Base-by-base conservation (phyloP, 2,888 invertebrate genomes). In the Steinernema carpocapsae region DNA sequence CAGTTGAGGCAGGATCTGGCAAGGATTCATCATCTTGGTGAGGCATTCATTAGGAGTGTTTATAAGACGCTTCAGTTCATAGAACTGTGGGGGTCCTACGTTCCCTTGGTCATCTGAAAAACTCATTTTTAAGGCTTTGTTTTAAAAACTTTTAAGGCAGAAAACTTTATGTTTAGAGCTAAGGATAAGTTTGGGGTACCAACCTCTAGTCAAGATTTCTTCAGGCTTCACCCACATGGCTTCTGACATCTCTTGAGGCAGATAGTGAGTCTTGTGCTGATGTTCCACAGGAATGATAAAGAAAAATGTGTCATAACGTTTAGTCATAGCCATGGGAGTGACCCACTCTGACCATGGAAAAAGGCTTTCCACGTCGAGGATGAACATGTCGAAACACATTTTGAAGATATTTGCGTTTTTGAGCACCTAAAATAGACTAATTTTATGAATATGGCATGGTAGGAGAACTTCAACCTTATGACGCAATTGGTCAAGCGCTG, bases 281-380 rank as follows among this genome's bases (percentile, higher is more conserved):
- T 81, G 78, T 22, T 80, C 79, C 12, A 82, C 76, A n/a, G 80
- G 76, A 14, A 79, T 76, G 17, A 85, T 71, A 75, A 81, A 86
- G 72, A 86, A 86, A 52, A 80, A 75, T 14, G 85, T 86, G 45
- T 80, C 78, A 72, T 74, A 83, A 26, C 56, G 56, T 22, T 22
- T 26, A 26, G 56, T 2, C 56, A 56, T 6, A 3, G 56, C 72
- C 0, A 76, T 76, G 19, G 86, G 85, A 22, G 84, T 86, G 43
- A 86, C 74, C 79, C 84, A 86, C 3, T 81, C 79, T 10, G 78
- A 78, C 84, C 84, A 85, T n/a, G 82, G 82, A 12, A 84, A 70
- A 14, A 86, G 74, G 1, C 75, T 73, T n/a, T 74, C 70, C 7
- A 82, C 75, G 71, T 80, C 82, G 64, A 79, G 72, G 64, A 76